Evolutionary conservation across 2,113 vertebrate species (phyloP).

Genomic region (Eulemur rufifrons): DNA sequence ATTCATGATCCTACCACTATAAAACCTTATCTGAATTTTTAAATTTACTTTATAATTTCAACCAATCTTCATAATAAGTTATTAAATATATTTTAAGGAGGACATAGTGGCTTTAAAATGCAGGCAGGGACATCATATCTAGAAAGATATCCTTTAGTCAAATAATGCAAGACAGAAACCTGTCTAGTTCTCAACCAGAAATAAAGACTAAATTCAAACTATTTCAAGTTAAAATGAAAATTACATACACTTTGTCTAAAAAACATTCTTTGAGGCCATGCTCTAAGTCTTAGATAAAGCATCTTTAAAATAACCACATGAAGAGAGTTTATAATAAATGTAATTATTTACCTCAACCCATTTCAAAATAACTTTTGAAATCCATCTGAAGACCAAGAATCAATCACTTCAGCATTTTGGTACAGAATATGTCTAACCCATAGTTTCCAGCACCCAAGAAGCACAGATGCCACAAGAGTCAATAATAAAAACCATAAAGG

Average conservation of each 20-base stretch:
- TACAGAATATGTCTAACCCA: constrained; percentile 10
- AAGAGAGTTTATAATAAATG: neutral
- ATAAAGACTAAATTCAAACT: neutral
- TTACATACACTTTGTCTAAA: neutral
- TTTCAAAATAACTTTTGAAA: neutral
- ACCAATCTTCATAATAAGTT: neutral
- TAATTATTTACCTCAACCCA: neutral
- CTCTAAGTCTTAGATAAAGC: neutral
- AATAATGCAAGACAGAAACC: neutral
- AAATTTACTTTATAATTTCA: constrained; percentile 39
- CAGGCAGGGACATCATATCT: neutral
- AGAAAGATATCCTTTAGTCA: neutral
- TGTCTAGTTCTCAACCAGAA: neutral
- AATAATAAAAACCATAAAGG: neutral
- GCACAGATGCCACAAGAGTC: neutral
- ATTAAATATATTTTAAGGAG: neutral
- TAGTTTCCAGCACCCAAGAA: neutral
- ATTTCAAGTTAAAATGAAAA: neutral
- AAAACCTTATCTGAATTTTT: constrained; percentile 37
- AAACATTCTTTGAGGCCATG: neutral
- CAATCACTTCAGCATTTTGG: neutral
- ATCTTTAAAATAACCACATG: neutral
- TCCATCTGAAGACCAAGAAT: neutral
- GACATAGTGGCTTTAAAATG: neutral
- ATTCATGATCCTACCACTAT: neutral